These are phyloP conservation scores for Neuroterus valhalla DNA, from an alignment of 1,140 invertebrate species.

Conservation along the genomic window DNA sequence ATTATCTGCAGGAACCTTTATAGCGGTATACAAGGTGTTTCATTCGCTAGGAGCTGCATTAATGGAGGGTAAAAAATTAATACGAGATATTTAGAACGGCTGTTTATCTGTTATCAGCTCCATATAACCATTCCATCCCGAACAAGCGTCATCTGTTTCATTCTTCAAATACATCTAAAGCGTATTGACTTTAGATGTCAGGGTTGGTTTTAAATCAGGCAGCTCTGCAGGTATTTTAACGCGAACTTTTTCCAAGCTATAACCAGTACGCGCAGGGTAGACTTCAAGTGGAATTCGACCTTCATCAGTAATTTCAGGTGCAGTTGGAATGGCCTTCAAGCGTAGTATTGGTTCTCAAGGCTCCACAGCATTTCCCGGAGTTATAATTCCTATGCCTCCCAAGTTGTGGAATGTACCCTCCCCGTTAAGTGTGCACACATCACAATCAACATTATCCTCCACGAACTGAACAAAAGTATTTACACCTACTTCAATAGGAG, in stretches of 20 bases:
- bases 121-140: slow-evolving; percentile 7
- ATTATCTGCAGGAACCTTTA: not conserved
- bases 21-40: slow-evolving; percentile 11
- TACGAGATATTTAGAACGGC: not conserved
- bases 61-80: slow-evolving; percentile 16
- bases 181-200: too few species aligned
- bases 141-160: too few species aligned
- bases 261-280: too few species aligned
- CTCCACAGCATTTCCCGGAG: not conserved
- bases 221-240: too few species aligned
- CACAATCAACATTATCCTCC: slow-evolving; percentile 59
- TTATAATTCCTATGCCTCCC: slow-evolving; percentile 46
- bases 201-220: too few species aligned
- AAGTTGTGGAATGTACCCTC: slow-evolving; percentile 53
- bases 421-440: slow-evolving; percentile 53
- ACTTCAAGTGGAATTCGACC: too few species aligned
- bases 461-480: slow-evolving; percentile 41
- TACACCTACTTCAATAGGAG: slow-evolving; percentile 20
- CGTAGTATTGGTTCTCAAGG: not conserved
- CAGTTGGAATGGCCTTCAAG: not conserved
- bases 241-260: too few species aligned
- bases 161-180: too few species aligned
- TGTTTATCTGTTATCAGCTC: not conserved
- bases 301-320: not conserved
- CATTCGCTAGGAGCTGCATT: not conserved